Base-by-base conservation (phyloP, 1,140 invertebrate species). In the Chironomus tepperi region DNA sequence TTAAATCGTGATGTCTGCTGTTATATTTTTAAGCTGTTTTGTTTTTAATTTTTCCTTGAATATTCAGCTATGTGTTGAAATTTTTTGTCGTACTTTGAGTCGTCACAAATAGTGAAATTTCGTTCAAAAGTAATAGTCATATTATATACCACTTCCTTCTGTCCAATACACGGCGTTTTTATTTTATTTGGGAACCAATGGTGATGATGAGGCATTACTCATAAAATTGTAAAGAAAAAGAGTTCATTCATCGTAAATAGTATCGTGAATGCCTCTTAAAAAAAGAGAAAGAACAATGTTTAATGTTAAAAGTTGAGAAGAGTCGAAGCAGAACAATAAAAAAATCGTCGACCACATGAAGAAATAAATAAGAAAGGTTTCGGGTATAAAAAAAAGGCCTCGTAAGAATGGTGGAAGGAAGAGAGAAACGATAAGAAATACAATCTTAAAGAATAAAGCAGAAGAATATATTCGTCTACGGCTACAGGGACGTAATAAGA, bases 301-400 rank as follows among this genome's bases (percentile, higher is more conserved):
- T 57, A n/a, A 15, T n/a, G 12, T 57, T 57, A n/a, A n/a, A 15
- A 12, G 12, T 15, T 57, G 9, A 15, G 47, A 57, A 15, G 47
- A 57, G 3, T 57, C 47, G 47, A 57, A 57, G 47, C 47, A 57
- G 47, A 57, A 57, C 47, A 57, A 57, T 57, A 57, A 47, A 47
- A 47, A 57, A 57, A n/a, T n/a, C 47, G 47, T n/a, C 47, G 47
- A 57, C 47, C 47, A 57, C 47, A 57, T n/a, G 47, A 57, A 57
- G 24, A 34, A 34, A 34, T 34, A 34, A 34, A 34, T 34, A 57
- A 57, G 47, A 57, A 57, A 57, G 47, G 12, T 57, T 57, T 57
- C 47, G 47, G 47, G 47, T 57, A 57, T 57, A 57, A 57, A 57
- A 34, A n/a, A 57, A 57, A 57, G 47, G 47, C 47, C 12, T n/a